Base-by-base conservation (phyloP, 2,888 invertebrate species). In the Parascotia fuliginaria region DNA sequence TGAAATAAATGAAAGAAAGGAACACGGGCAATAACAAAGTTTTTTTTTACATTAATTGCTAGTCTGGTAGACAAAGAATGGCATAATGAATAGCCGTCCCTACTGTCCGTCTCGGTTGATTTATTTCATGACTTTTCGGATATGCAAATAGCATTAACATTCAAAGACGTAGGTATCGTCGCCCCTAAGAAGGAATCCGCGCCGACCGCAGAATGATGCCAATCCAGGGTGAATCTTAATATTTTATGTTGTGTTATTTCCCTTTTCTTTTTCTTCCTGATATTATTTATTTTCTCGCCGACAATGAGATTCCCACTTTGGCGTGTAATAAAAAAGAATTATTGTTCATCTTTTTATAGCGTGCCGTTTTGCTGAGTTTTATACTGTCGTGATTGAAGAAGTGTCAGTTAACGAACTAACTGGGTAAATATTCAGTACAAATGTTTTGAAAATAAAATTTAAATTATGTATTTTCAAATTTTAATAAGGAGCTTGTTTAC, bases 231-330 rank as follows among this genome's bases (percentile, higher is more conserved):
- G 88, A 90, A 91, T 91, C 89, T 92, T 91, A 90, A 91, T 92
- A 91, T 90, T 92, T 92, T 87, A 89, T 90, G 89, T 90, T 90
- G 90, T 90, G 89, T 89, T 90, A 89, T 90, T 90, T 87, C 85
- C 85, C 85, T 85, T 87, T 87, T 87, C 85, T 85, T 87, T 85
- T 89, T 90, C 87, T 87, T 88, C 82, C 83, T 83, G 81, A 87
- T 90, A 89, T 87, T 90, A 91, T 91, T 91, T 91, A 92, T 90
- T 85, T 89, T 87, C 83, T 82, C 77, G 85, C 85, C 87, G 88
- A 90, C 91, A 89, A 86, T 90, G 90, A 92, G 89, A 91, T 92
- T 90, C 91, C 89, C 89, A 90, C 91, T 92, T 90, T 89, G 83
- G 89, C 81, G 84, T 83, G 86, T 89, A 89, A 90, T 92, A 91